Evolutionary conservation across 2,888 invertebrate species (phyloP), one percentile per base, ranked within the genome.

Genomic region (Ditula angustiorana): DNA sequence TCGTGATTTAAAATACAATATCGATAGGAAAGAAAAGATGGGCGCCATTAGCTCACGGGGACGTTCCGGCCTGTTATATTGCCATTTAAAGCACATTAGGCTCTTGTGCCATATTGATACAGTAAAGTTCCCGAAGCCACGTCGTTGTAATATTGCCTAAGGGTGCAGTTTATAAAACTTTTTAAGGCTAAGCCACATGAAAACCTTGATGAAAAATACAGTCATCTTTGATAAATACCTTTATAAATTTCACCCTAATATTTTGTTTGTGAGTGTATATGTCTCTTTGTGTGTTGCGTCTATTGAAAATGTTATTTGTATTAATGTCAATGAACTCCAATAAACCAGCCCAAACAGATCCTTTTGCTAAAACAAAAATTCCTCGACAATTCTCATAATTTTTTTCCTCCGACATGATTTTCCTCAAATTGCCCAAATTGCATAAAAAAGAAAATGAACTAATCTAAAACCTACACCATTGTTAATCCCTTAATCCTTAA

Each of bases 41-140:
- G 21, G 11, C 53, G 13, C 23, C 73, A 68, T 64, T 64, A 69
- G 66, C 46, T 30, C 23, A 13, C 21, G 5, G 35, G 8, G 7
- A 26, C 11, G 10, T n/a, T 35, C 21, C 50, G 49, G 16, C 49
- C 37, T 55, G 67, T 72, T 59, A 57, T 44, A 61, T 72, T 67
- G 69, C 74, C 79, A 73, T 79, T 78, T 72, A 69, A 62, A 70
- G 72, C 64, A 67, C 75, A 77, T 80, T 74, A 73, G 63, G 30
- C 23, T 7, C 35, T 10, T n/a, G 46, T 49, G 21, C 30, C 60
- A 49, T 60, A n/a, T 33, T 59, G 49, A 4, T 41, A n/a, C 19
- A 35, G 35, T 13, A 35, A 13, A n/a, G n/a, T n/a, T 35, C 13
- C 4, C 5, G 13, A 5, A 13, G 7, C 30, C 30, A 30, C 41